Evolutionary conservation across 2,113 vertebrate species (phyloP), one percentile per base, ranked within the genome.

Genomic region (Vombatus ursinus): DNA sequence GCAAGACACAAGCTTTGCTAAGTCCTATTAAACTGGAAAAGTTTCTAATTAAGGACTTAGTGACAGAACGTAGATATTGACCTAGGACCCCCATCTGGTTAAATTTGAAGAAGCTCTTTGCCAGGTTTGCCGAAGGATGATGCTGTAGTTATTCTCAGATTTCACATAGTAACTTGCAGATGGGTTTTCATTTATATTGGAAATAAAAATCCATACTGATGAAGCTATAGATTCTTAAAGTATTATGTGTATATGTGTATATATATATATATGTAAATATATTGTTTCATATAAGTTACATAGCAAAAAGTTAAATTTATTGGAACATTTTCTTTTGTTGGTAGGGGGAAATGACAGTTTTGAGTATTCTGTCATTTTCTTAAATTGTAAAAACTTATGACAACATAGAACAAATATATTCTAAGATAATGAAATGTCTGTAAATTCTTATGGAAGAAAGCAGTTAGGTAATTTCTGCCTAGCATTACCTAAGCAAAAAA

Each of bases 261-360:
- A 2, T 61, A 8, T 28, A 12, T 61, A 31, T 95, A 6, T 19
- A 5, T 8, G 37, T 25, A 90, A n/a, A n/a, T 54, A 1, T 8
- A 0, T 37, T 52, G 28, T 47, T 84, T 84, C 37, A 93, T 26
- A 68, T 77, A 11, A 51, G 19, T 47, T 48, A 37, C 5, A 90
- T 24, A 54, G 3, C 0, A 0, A 91, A 53, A 25, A n/a, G 48
- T 24, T 77, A 50, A 2, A 1, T 53, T 16, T 0, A 0, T 95
- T 50, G 23, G 52, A 52, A 0, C 54, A 94, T 96, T 91, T n/a
- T 91, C 93, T 50, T 51, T 52, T 49, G 54, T 91, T 93, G n/a
- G 0, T 54, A 0, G 89, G 84, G n/a, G 9, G n/a, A 48, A 26
- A 26, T 54, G 44, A 89, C 19, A 89, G n/a, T 44, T 89, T 89